Conservation (phyloP, 2,888 invertebrate species). For the Allophyes oxyacanthae region DNA sequence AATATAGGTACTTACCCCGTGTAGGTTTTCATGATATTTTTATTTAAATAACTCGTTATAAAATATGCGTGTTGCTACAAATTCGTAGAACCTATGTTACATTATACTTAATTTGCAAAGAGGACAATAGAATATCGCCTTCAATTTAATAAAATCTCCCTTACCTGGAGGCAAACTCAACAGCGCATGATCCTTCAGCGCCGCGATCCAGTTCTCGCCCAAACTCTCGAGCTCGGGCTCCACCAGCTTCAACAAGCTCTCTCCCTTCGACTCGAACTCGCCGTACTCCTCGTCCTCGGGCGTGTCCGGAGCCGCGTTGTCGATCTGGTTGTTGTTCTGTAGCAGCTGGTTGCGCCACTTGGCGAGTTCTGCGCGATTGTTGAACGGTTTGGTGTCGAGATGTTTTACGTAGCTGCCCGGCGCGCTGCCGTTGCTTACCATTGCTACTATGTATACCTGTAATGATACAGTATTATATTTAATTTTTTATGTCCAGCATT, state of each 20-base stretch:
- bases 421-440: slow-evolving; percentile 93
- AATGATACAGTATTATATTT: neutral
- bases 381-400: slow-evolving; percentile 81
- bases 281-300: slow-evolving; percentile 90
- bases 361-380: slow-evolving; percentile 78
- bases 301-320: slow-evolving; percentile 67
- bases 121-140: neutral
- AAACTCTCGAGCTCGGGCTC: slow-evolving; percentile 97
- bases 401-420: slow-evolving; percentile 90
- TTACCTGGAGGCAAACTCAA: slow-evolving; percentile 95
- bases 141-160: slow-evolving; percentile 28
- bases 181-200: slow-evolving; percentile 98
- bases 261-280: slow-evolving; percentile 93
- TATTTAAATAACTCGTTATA: too few relatives aligned
- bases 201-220: slow-evolving; percentile 98
- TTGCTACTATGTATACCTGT: slow-evolving; percentile 97
- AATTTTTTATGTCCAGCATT: too few relatives aligned
- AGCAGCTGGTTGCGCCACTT: slow-evolving; percentile 80
- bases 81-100: too few relatives aligned
- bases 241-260: slow-evolving; percentile 96
- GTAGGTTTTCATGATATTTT: too few relatives aligned
- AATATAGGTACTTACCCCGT: too few relatives aligned
- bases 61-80: too few relatives aligned
- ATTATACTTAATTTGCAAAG: too few relatives aligned
- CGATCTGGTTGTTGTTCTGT: slow-evolving; percentile 76